Conservation (phyloP, 2,888 invertebrate species). For the Thereva nobilitata region DNA sequence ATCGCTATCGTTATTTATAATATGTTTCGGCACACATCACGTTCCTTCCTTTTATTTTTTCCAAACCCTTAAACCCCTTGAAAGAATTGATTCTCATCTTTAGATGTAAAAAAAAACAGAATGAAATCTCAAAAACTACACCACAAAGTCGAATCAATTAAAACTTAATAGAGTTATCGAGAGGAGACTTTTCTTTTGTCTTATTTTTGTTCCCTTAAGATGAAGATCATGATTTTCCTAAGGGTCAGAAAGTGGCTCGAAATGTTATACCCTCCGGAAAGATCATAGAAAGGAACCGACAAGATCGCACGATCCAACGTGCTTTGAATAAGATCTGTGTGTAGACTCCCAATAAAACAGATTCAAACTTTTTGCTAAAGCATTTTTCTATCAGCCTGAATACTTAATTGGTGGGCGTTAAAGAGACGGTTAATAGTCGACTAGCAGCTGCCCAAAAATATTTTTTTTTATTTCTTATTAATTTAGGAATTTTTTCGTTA, state of each 20-base stretch:
- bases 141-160: slow-evolving; percentile 31
- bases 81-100: too few species aligned
- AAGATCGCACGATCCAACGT: background rate
- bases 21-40: slow-evolving; percentile 10
- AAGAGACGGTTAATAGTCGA: slow-evolving; percentile 15
- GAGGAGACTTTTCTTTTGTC: slow-evolving; percentile 8
- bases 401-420: slow-evolving; percentile 32
- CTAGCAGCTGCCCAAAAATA: background rate
- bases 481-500: slow-evolving; percentile 26
- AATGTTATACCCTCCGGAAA: slow-evolving; percentile 12
- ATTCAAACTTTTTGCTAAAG: slow-evolving; percentile 23
- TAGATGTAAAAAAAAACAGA: too few species aligned
- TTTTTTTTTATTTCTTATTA: background rate
- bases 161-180: slow-evolving; percentile 35
- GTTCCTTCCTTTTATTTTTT: slow-evolving; percentile 1
- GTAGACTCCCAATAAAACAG: slow-evolving; percentile 6
- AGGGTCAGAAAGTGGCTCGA: slow-evolving; percentile 13
- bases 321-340: slow-evolving; percentile 1
- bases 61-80: slow-evolving; percentile 3
- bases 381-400: slow-evolving; percentile 10
- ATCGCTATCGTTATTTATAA: slow-evolving; percentile 26
- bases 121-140: background rate
- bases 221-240: slow-evolving; percentile 15
- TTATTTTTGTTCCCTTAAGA: slow-evolving; percentile 9
- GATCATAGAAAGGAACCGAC: slow-evolving; percentile 9